Conservation (phyloP, 2,888 invertebrate species). For the Drosophila basisetae region DNA sequence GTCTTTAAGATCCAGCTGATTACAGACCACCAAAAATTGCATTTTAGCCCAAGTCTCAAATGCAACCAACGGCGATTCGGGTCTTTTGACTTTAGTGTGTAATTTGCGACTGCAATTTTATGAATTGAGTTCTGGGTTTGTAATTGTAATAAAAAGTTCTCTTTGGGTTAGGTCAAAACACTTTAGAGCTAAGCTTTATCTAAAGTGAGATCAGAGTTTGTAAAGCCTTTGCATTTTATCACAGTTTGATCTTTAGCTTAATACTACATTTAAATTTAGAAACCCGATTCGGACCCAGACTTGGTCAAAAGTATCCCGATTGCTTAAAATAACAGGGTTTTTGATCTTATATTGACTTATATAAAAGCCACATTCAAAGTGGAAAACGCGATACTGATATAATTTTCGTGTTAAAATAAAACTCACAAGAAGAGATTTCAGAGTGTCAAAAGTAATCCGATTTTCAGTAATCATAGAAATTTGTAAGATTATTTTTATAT, state of each 20-base stretch:
- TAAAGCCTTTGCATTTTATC: background rate
- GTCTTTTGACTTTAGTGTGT: background rate
- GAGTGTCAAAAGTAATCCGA: background rate
- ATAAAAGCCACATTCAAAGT: background rate
- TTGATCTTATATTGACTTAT: background rate
- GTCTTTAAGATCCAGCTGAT: constrained; percentile 3
- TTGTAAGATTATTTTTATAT: background rate
- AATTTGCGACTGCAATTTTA: background rate
- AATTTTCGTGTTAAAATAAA: too few species aligned
- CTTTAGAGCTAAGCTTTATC: background rate
- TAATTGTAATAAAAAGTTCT: background rate
- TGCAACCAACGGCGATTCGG: background rate
- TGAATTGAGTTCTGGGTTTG: background rate
- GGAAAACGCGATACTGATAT: background rate
- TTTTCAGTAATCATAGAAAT: background rate
- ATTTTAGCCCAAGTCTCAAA: background rate
- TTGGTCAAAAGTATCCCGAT: background rate
- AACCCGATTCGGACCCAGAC: background rate
- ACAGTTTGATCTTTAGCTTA: background rate
- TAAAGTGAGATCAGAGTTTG: background rate
- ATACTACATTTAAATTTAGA: background rate
- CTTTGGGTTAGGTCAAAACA: background rate
- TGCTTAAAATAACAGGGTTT: background rate
- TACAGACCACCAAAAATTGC: constrained; percentile 7
- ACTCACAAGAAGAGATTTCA: too few species aligned